Evolutionary conservation across 1,140 invertebrate species (phyloP).

Genomic region (Archegozetes longisetosus): DNA sequence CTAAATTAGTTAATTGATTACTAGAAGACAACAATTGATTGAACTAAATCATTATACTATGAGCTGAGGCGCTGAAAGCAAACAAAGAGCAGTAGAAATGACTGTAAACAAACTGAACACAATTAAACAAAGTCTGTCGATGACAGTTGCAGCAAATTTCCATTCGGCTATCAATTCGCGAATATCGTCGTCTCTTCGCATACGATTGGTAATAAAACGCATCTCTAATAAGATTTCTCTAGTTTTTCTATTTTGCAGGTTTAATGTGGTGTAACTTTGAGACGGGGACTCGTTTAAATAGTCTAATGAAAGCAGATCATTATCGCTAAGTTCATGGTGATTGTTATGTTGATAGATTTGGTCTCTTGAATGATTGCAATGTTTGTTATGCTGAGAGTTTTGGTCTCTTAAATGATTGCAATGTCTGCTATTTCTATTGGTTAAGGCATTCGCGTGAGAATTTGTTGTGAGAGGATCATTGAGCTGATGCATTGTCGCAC

Average conservation of each 20-base stretch:
- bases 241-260: background rate
- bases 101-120: slow-evolving; percentile 96
- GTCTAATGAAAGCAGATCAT: background rate
- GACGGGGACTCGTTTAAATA: background rate
- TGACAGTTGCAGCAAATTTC: slow-evolving; percentile 99
- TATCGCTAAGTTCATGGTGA: background rate
- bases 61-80: slow-evolving; percentile 88
- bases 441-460: background rate
- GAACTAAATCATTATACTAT: slow-evolving; percentile 46
- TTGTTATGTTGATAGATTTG: background rate
- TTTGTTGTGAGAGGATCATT: too few relatives aligned
- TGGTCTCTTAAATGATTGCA: background rate
- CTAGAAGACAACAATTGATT: background rate
- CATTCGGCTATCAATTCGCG: slow-evolving; percentile 85
- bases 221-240: slow-evolving; percentile 81
- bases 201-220: slow-evolving; percentile 75
- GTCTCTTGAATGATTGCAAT: too few relatives aligned
- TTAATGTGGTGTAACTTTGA: background rate
- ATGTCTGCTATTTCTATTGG: background rate
- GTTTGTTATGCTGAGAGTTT: too few relatives aligned
- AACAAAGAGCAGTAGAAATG: slow-evolving; percentile 88
- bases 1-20: too few relatives aligned
- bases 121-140: slow-evolving; percentile 97
- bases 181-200: slow-evolving; percentile 74
- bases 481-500: background rate